Conservation (phyloP, 2,797 vertebrate genomes). For the Chelonia mydas region DNA sequence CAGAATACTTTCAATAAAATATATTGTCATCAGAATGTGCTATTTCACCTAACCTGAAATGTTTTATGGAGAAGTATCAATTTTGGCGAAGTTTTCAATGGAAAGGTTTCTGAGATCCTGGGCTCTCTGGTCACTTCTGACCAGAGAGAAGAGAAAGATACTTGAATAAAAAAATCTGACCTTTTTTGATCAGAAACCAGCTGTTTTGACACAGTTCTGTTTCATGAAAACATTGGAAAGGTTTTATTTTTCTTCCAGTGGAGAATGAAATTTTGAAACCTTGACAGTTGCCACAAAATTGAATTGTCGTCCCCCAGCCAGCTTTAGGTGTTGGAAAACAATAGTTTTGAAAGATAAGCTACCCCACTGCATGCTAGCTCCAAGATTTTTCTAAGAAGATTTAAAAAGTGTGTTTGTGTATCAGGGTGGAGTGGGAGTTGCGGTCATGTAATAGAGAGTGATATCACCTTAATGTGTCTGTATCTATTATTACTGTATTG, state of each 20-base stretch:
- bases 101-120: not conserved
- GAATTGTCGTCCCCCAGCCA: fast-evolving
- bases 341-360: not conserved
- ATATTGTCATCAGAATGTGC: not conserved
- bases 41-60: not conserved
- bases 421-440: not conserved
- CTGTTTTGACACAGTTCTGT: not conserved
- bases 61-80: not conserved
- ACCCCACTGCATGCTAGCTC: not conserved
- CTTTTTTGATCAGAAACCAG: not conserved
- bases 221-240: slow-evolving; percentile 4
- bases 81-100: not conserved
- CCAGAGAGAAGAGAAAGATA: not conserved
- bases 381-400: not conserved
- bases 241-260: not conserved
- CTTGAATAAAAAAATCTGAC: not conserved
- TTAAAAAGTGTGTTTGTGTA: not conserved
- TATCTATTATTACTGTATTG: not conserved
- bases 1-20: not conserved
- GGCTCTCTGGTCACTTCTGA: not conserved
- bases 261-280: not conserved
- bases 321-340: not conserved
- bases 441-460: not conserved
- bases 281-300: not conserved
- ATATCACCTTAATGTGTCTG: not conserved